A percentile compares a stretch with the other conserved stretches of the same genome.
Conservation (phyloP, 1,140 invertebrate species). For the Sarcophaga bullata region DNA sequence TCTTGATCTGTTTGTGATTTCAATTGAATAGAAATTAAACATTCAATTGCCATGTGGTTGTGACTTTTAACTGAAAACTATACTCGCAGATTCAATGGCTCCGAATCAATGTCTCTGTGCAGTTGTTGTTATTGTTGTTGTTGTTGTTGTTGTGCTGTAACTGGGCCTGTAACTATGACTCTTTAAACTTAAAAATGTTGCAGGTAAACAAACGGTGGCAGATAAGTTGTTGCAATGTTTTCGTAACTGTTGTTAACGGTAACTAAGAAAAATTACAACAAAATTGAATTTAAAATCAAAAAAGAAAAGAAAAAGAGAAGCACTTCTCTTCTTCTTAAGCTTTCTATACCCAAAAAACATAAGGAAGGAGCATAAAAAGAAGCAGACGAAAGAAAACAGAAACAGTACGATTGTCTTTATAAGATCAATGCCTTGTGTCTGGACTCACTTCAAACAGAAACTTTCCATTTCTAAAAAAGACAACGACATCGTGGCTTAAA, state of each 20-base stretch:
- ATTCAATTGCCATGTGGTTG: slow-evolving; percentile 10
- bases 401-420: slow-evolving; percentile 5
- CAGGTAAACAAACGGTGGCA: slow-evolving; percentile 11
- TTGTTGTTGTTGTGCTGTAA: too few relatives aligned
- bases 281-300: neutral
- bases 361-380: too few relatives aligned
- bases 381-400: too few relatives aligned
- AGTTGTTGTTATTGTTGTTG: too few relatives aligned
- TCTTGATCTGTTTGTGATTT: slow-evolving; percentile 35
- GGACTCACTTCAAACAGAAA: slow-evolving; percentile 10
- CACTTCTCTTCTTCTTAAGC: slow-evolving; percentile 21
- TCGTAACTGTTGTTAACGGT: slow-evolving; percentile 14
- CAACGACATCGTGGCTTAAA: slow-evolving; percentile 31
- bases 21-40: slow-evolving; percentile 36
- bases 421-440: slow-evolving; percentile 37
- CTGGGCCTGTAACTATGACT: neutral
- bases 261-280: slow-evolving; percentile 5
- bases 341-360: neutral
- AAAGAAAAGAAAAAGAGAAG: neutral
- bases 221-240: slow-evolving; percentile 15
- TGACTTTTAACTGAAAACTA: too few relatives aligned
- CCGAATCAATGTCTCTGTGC: neutral
- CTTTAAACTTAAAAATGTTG: neutral
- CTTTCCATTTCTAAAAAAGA: slow-evolving; percentile 38
- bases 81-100: too few relatives aligned